Evolutionary conservation across 30 jellyfish, hydroid and myxozoan genomes (phyloP).

Genomic region (Aurelia sp.): DNA sequence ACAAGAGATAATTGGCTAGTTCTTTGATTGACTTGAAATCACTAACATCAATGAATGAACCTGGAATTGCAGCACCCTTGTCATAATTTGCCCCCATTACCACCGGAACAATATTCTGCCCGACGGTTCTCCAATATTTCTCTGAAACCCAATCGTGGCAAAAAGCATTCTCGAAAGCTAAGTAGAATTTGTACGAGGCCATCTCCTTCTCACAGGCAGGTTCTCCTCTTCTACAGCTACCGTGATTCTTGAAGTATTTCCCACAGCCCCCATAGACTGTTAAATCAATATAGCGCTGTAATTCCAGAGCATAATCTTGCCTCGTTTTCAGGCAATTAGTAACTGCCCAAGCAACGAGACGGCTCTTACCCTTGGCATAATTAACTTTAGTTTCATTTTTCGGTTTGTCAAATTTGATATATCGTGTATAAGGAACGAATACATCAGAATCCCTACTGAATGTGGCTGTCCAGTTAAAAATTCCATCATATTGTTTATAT

Average conservation of each 20-base stretch:
- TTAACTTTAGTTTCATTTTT: neutral
- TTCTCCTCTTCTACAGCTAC: constrained; percentile 51
- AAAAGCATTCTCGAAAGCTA: constrained; percentile 82
- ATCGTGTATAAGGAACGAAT: constrained; percentile 20
- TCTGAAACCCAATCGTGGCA: constrained; percentile 90
- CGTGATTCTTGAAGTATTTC: constrained; percentile 43
- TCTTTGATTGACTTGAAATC: constrained; percentile 55
- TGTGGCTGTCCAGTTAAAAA: constrained; percentile 58
- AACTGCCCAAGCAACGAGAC: constrained; percentile 73
- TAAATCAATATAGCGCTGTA: constrained; percentile 66
- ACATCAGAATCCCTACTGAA: constrained; percentile 28
- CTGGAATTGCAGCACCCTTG: constrained; percentile 21
- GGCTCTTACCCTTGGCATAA: constrained; percentile 70
- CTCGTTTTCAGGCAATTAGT: constrained; percentile 73
- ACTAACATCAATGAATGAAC: no score
- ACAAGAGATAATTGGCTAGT: constrained; percentile 68
- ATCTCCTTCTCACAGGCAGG: constrained; percentile 57
- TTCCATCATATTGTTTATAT: constrained; percentile 17
- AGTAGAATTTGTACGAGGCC: constrained; percentile 65
- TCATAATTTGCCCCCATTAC: constrained; percentile 88
- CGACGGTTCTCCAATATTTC: constrained; percentile 66
- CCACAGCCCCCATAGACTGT: constrained; percentile 87
- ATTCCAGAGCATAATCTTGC: constrained; percentile 69
- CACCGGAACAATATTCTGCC: constrained; percentile 69
- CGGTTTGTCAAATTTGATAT: neutral